These are phyloP conservation scores for Vespertilio murinus DNA, from an alignment of 2,797 vertebrate genomes.

Conservation along the genomic window DNA sequence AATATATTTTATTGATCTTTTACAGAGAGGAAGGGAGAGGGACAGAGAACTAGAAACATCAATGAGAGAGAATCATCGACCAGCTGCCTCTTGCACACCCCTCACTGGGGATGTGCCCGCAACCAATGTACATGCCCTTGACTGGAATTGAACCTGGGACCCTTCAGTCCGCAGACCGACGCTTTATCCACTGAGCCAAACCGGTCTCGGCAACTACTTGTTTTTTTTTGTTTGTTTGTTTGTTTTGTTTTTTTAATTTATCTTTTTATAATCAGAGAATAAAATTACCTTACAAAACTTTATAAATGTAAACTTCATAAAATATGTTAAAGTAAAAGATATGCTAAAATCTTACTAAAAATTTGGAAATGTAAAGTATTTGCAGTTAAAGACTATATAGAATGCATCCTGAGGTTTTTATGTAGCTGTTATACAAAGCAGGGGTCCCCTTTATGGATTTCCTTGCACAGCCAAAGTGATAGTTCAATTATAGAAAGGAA, in stretches of 20 bases:
- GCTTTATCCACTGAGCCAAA: too few species aligned
- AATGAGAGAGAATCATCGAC: too few species aligned
- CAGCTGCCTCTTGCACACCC: too few species aligned
- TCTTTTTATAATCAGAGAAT: conserved; percentile 6
- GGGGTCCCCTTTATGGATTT: background rate
- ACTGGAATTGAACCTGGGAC: too few species aligned
- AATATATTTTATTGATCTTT: background rate
- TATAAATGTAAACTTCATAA: background rate
- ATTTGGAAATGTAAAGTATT: background rate
- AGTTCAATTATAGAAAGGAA: background rate
- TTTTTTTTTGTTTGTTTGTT: too few species aligned
- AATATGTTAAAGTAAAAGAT: background rate
- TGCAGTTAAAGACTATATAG: background rate
- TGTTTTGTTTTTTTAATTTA: background rate
- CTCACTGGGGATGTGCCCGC: too few species aligned
- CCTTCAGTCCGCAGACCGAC: too few species aligned
- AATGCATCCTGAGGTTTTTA: background rate
- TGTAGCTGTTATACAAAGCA: background rate
- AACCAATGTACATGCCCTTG: too few species aligned
- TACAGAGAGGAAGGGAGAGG: too few species aligned
- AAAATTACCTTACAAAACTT: background rate
- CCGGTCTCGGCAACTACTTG: too few species aligned
- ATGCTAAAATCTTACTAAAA: background rate
- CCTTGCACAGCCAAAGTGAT: background rate
- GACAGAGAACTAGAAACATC: too few species aligned